Evolutionary conservation across 2,113 vertebrate genomes (phyloP).

Genomic region (Sciurus niger): DNA sequence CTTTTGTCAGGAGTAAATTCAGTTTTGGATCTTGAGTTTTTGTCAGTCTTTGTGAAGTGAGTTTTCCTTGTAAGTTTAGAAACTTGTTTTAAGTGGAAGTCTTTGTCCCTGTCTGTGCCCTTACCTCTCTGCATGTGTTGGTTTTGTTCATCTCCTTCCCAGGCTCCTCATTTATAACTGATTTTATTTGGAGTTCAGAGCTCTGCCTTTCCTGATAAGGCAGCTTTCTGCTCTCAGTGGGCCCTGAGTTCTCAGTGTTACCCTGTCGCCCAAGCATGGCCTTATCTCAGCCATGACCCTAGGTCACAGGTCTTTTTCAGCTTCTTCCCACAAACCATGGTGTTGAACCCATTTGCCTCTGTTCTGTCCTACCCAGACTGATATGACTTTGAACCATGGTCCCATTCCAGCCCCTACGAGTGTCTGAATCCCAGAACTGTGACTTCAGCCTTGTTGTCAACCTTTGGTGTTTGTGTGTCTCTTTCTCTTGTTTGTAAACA

Average conservation of each 20-base stretch:
- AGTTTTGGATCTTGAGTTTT: neutral
- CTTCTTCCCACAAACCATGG: accelerated
- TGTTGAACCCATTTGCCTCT: neutral
- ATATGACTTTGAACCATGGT: neutral
- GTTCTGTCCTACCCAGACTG: accelerated
- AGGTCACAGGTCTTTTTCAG: neutral
- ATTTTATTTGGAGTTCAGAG: neutral
- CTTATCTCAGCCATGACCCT: neutral
- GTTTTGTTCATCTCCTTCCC: too few relatives aligned
- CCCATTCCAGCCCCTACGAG: neutral
- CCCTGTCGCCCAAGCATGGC: neutral
- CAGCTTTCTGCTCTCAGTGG: accelerated
- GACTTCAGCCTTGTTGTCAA: neutral
- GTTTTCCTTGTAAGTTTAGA: neutral
- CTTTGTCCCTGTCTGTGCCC: neutral
- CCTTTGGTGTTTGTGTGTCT: neutral
- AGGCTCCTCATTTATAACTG: neutral
- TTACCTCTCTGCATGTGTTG: too few relatives aligned
- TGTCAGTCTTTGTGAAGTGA: neutral
- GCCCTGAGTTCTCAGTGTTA: neutral
- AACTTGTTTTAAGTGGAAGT: neutral
- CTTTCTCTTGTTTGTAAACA: neutral
- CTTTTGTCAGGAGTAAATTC: neutral
- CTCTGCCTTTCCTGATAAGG: neutral
- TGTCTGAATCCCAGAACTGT: neutral